Conservation (phyloP, 2,797 vertebrate genomes). For the Enteromius argenteus region DNA sequence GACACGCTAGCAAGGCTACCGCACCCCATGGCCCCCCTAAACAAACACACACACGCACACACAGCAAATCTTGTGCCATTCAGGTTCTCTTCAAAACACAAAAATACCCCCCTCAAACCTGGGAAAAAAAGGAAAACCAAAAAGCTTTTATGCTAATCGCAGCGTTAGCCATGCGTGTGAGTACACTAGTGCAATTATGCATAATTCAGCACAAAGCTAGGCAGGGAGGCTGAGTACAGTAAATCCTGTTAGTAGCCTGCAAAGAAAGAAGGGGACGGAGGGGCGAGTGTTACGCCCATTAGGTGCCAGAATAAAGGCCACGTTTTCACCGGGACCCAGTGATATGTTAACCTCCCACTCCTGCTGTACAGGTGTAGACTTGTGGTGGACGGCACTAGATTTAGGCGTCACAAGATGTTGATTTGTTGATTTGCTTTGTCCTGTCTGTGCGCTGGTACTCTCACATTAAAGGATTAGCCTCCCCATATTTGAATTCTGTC, state of each 20-base stretch:
- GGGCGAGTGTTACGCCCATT: constrained; percentile 15
- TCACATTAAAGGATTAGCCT: neutral
- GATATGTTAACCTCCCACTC: constrained; percentile 37
- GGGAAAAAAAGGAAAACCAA: constrained; percentile 64
- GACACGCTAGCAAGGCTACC: constrained; percentile 41
- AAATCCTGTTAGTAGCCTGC: constrained; percentile 63
- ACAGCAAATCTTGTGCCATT: constrained; percentile 59
- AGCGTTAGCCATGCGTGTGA: constrained; percentile 68
- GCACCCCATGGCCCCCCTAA: constrained; percentile 45
- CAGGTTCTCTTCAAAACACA: constrained; percentile 51
- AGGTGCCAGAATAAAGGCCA: constrained; percentile 29
- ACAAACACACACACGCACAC: constrained; percentile 41
- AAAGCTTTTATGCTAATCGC: constrained; percentile 81
- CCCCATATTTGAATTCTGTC: neutral
- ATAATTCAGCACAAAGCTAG: constrained; percentile 74
- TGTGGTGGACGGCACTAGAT: neutral
- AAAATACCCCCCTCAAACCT: constrained; percentile 31
- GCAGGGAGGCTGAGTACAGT: constrained; percentile 61
- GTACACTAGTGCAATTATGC: constrained; percentile 73
- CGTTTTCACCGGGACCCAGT: constrained; percentile 7
- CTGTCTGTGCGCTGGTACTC: neutral
- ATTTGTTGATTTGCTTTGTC: neutral
- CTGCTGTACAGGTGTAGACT: neutral
- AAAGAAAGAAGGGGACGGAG: constrained; percentile 1
- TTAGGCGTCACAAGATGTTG: constrained; percentile 12